These are phyloP conservation scores for Plebejus anna DNA, from an alignment of 2,888 invertebrate species.

Conservation along the genomic window DNA sequence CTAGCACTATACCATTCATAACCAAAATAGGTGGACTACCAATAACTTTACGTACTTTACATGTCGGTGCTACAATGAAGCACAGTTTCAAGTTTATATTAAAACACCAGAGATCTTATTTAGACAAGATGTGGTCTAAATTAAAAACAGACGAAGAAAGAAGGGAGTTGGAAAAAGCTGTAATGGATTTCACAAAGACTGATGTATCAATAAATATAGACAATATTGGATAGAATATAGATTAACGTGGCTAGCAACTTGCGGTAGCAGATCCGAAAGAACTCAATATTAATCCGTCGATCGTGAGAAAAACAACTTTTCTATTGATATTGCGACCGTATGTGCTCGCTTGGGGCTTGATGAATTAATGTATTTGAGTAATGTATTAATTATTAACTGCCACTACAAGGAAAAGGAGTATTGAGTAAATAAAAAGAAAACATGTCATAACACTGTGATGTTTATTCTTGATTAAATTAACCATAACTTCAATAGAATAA, in stretches of 20 bases:
- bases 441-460: background rate
- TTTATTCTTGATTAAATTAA: background rate
- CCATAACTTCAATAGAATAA: background rate
- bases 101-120: conserved; percentile 82
- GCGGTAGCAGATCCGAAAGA: background rate
- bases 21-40: conserved; percentile 82
- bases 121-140: conserved; percentile 81
- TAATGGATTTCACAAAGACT: conserved; percentile 69
- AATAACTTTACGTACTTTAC: conserved; percentile 83
- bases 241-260: background rate
- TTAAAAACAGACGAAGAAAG: conserved; percentile 83
- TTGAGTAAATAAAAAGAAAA: conserved; percentile 16
- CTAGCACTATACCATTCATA: conserved; percentile 84
- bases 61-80: conserved; percentile 88
- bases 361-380: no score
- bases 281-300: no score
- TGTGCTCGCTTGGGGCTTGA: no score
- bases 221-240: conserved; percentile 53
- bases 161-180: conserved; percentile 72
- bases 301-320: no score
- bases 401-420: background rate
- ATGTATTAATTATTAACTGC: no score
- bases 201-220: conserved; percentile 70
- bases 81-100: conserved; percentile 88
- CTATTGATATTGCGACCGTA: no score